phyloP scores from a whole-genome alignment of 2,888 invertebrate genomes.

The Dilophus febrilis region DNA sequence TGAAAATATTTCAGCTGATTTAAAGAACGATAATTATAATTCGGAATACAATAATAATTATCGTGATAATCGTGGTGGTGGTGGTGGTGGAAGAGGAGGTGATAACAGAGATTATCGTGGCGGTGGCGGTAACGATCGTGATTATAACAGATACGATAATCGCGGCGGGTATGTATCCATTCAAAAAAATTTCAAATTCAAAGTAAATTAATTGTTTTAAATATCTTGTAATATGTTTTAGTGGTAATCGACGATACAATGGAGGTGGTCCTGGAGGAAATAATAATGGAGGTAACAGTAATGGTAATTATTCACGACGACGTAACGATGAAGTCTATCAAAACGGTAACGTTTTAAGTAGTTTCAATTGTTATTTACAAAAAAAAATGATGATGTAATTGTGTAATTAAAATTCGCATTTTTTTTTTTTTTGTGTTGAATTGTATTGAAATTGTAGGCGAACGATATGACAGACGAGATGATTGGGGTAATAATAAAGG shows the following conservation, averaged over 20 bases:
- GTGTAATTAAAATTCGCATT: background rate
- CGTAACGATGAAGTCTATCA: slow-evolving; percentile 13
- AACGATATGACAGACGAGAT: slow-evolving; percentile 3
- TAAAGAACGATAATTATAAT: slow-evolving; percentile 21
- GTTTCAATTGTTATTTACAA: background rate
- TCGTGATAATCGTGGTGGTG: slow-evolving; percentile 29
- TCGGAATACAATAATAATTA: slow-evolving; percentile 29
- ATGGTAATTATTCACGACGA: slow-evolving; percentile 14
- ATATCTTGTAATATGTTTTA: slow-evolving; percentile 3
- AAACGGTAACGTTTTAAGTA: slow-evolving; percentile 11
- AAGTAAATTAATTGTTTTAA: background rate
- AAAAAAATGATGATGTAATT: background rate
- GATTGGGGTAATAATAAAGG: slow-evolving; percentile 18
- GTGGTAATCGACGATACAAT: slow-evolving; percentile 18
- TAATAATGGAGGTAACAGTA: slow-evolving; percentile 13
- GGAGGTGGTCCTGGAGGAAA: slow-evolving; percentile 28
- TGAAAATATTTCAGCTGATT: slow-evolving; percentile 29
- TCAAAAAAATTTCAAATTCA: too few species aligned
- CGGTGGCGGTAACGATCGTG: slow-evolving; percentile 22
- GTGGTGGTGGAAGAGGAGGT: slow-evolving; percentile 16
- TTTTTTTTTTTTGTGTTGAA: background rate
- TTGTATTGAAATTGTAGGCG: slow-evolving; percentile 2
- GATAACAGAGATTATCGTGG: slow-evolving; percentile 6
- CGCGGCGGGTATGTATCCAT: too few species aligned
- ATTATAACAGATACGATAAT: slow-evolving; percentile 15